Base-by-base conservation (phyloP, 1,140 invertebrate species). In the Halesus radiatus region DNA sequence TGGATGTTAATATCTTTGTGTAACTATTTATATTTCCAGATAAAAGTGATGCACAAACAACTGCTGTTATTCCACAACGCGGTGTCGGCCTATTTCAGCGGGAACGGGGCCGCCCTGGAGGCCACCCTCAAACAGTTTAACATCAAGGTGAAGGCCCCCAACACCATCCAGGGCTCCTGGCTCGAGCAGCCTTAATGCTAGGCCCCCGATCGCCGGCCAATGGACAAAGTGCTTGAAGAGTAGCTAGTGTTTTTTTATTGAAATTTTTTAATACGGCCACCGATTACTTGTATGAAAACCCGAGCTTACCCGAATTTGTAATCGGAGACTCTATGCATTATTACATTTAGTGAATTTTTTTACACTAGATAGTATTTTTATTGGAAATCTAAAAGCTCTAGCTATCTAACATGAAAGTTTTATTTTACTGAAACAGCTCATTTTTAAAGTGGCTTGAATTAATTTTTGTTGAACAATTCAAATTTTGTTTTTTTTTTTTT, bases 1-100 rank as follows among this genome's bases (percentile, higher is more conserved):
- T n/a, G n/a, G 32, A 6, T 37, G 7, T 4, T 37, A 37, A 37
- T 37, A 37, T 37, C 8, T 45, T 13, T 45, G 10, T 45, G 8
- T 45, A 13, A 45, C 13, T 45, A 45, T 45, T 10, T 13, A 13
- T 45, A 13, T 45, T 45, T 92, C 23, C 88, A 98, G 96, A 95
- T 98, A 79, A 98, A 98, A 91, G 97, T 98, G 80, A 99, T 99
- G 97, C 97, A 98, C 88, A 99, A 98, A 87, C 98, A 99, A 88
- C 89, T 99, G 64, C 89, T 99, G 52, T 88, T 99, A 82, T 97
- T 99, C 88, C 97, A 99, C 88, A 98, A 98, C 90, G 98, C 98
- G 6, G 93, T 98, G 18, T 97, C 97, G 53, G 97, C 97, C 2
- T 99, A 99, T 89, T 99, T 98, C 89, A 97, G 96, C 85, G 97